phyloP scores from a whole-genome alignment of 2,113 vertebrate genomes.

The Protomyctophum bolini region DNA sequence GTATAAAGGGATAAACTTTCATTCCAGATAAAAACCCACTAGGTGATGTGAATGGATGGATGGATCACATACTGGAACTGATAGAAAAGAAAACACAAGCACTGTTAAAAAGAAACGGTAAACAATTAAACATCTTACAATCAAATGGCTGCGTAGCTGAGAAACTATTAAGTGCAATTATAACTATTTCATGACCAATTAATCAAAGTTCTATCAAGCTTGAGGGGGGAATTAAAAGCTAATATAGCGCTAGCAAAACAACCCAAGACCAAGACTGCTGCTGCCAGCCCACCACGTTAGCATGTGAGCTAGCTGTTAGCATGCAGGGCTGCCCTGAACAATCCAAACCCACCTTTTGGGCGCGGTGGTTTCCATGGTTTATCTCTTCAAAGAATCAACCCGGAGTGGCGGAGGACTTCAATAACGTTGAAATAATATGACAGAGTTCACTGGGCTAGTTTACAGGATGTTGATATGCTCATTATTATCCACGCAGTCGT shows the following conservation, averaged over 20 bases:
- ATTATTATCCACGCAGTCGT: slow-evolving; percentile 55
- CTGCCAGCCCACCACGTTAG: background rate
- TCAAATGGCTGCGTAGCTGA: too few relatives aligned
- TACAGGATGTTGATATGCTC: slow-evolving; percentile 38
- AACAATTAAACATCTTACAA: too few relatives aligned
- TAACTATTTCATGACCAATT: too few relatives aligned
- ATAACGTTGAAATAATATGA: background rate
- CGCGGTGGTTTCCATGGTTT: slow-evolving; percentile 66
- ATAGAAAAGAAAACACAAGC: background rate
- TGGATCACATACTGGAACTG: too few relatives aligned
- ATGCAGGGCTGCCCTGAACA: background rate
- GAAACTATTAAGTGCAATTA: too few relatives aligned
- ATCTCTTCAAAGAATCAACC: slow-evolving; percentile 1
- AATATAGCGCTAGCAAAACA: slow-evolving; percentile 34
- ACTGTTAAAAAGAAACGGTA: background rate
- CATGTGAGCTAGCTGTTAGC: background rate
- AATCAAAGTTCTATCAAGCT: too few relatives aligned
- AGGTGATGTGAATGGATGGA: background rate
- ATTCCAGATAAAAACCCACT: background rate
- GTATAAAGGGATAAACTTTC: background rate
- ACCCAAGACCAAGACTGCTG: background rate
- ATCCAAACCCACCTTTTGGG: slow-evolving; percentile 69
- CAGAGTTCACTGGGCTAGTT: background rate
- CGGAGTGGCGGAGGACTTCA: background rate
- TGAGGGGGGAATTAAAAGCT: background rate